phyloP scores from a whole-genome alignment of 2,797 vertebrate species.

The Lindbergichthys nudifrons region DNA sequence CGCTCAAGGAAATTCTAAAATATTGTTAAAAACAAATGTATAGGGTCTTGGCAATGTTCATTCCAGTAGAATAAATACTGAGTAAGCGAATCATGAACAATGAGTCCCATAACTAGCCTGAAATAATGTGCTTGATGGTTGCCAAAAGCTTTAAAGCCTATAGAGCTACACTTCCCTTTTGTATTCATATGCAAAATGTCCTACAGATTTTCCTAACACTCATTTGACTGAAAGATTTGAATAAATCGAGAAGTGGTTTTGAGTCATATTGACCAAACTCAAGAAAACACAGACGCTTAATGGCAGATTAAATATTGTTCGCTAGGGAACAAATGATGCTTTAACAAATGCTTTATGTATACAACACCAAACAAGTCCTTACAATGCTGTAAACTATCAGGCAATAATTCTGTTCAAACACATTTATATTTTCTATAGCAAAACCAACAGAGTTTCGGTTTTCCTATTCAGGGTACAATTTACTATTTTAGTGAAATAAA shows the following conservation, averaged over 20 bases:
- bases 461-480: neutral
- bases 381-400: neutral
- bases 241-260: neutral
- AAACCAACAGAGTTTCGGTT: neutral
- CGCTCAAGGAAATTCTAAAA: neutral
- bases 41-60: constrained; percentile 1
- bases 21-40: neutral
- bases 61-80: constrained; percentile 13
- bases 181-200: constrained; percentile 37
- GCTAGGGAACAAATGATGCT: neutral
- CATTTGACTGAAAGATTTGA: constrained; percentile 8
- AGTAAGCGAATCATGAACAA: constrained; percentile 25
- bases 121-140: constrained; percentile 38
- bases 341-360: neutral
- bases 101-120: neutral
- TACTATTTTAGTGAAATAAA: neutral
- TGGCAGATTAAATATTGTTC: neutral
- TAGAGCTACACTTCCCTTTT: constrained; percentile 19
- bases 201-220: neutral
- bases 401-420: neutral
- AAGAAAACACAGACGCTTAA: neutral
- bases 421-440: neutral
- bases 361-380: neutral
- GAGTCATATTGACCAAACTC: neutral
- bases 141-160: constrained; percentile 17